These are phyloP conservation scores for Hydriomena furcata DNA, from an alignment of 2,888 invertebrate species.

Conservation along the genomic window DNA sequence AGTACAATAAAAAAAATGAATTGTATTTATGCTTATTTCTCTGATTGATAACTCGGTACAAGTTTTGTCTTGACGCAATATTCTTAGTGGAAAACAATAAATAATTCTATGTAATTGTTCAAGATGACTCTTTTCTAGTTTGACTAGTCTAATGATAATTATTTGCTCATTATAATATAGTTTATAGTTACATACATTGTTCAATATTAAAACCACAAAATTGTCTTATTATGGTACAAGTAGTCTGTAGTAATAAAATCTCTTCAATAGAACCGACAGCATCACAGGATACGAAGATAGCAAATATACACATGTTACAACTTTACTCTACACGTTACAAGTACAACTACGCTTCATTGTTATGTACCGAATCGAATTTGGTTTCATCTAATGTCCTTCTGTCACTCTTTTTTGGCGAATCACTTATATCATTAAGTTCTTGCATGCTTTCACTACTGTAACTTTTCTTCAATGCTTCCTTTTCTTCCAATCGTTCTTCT, in stretches of 20 bases:
- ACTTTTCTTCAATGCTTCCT: constrained; percentile 50
- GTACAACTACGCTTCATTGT: constrained; percentile 63
- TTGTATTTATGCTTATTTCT: constrained; percentile 29
- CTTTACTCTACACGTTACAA: constrained; percentile 32
- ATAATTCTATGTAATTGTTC: constrained; percentile 66
- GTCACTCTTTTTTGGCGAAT: constrained; percentile 75
- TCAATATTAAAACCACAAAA: constrained; percentile 15
- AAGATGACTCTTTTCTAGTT: constrained; percentile 69
- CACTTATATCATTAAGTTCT: constrained; percentile 73
- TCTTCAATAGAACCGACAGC: constrained; percentile 52
- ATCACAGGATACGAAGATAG: constrained; percentile 69
- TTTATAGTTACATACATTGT: constrained; percentile 10
- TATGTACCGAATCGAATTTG: constrained; percentile 62
- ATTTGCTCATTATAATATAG: constrained; percentile 42
- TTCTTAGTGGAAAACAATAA: constrained; percentile 61
- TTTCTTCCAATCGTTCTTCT: constrained; percentile 48
- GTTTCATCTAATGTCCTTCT: constrained; percentile 70
- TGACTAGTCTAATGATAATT: constrained; percentile 77
- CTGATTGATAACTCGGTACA: constrained; percentile 39
- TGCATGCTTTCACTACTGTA: constrained; percentile 61
- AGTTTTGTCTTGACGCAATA: constrained; percentile 31
- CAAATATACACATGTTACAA: constrained; percentile 53
- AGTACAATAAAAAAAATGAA: constrained; percentile 13
- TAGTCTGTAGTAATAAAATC: constrained; percentile 46
- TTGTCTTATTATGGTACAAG: constrained; percentile 27